phyloP scores from a whole-genome alignment of 2,113 vertebrate species.

The Trachemys scripta region DNA sequence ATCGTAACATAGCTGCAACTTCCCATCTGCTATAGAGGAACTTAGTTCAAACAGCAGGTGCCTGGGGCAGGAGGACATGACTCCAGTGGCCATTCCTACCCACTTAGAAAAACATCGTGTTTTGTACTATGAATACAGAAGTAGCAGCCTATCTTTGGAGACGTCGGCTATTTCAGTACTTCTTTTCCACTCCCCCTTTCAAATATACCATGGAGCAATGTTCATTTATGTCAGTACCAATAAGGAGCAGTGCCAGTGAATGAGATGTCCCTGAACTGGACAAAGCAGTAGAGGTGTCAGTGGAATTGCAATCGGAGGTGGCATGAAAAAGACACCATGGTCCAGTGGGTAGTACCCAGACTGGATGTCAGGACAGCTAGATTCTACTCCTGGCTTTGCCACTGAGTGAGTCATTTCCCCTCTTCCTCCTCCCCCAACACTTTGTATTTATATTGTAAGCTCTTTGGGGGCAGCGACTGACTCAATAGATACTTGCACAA shows the following conservation, averaged over 20 bases:
- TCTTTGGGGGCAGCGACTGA: background rate
- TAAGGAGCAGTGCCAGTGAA: background rate
- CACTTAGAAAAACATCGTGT: background rate
- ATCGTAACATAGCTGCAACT: background rate
- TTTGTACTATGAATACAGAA: background rate
- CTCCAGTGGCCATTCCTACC: background rate
- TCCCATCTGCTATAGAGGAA: background rate
- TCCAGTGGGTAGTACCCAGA: background rate
- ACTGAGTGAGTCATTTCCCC: background rate
- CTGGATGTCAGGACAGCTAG: too few species aligned
- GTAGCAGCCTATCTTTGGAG: background rate
- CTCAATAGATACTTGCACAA: background rate
- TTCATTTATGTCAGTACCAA: too few species aligned
- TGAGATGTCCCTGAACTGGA: background rate
- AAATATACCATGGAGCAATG: background rate
- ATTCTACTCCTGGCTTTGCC: background rate
- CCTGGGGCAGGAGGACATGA: background rate
- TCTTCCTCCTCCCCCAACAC: too few species aligned
- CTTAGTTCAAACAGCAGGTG: background rate
- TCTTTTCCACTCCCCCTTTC: background rate
- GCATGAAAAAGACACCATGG: background rate
- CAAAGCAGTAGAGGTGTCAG: too few species aligned
- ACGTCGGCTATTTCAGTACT: background rate
- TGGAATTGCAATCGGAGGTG: background rate
- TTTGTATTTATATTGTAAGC: background rate